Evolutionary conservation across 1,140 invertebrate genomes (phyloP).

Genomic region (Stenopsyche tienmushanensis): DNA sequence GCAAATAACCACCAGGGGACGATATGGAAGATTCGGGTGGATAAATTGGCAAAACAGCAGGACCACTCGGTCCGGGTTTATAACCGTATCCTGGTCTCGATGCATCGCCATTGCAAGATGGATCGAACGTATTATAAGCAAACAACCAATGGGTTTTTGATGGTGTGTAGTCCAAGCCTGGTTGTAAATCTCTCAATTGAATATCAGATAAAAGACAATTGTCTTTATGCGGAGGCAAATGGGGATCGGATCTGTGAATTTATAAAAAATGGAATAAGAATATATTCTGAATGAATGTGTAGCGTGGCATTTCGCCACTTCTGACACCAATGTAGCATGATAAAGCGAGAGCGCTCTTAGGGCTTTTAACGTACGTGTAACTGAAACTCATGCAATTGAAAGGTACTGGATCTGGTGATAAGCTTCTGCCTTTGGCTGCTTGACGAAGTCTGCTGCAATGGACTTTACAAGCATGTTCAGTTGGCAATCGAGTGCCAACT

Average conservation of each 20-base stretch:
- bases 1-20: neutral
- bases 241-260: slow-evolving; percentile 34
- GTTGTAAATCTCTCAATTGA: slow-evolving; percentile 65
- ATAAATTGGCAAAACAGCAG: neutral
- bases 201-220: slow-evolving; percentile 72
- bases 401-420: neutral
- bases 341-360: too few species aligned
- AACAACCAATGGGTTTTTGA: slow-evolving; percentile 64
- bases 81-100: neutral
- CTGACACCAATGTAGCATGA: neutral
- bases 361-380: slow-evolving; percentile 39
- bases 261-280: slow-evolving; percentile 2
- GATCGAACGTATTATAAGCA: slow-evolving; percentile 61
- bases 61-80: neutral
- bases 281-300: neutral
- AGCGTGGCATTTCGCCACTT: too few species aligned
- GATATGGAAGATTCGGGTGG: neutral
- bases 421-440: neutral
- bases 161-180: slow-evolving; percentile 64
- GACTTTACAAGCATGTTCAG: slow-evolving; percentile 68
- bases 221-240: slow-evolving; percentile 44
- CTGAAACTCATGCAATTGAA: slow-evolving; percentile 40
- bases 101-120: slow-evolving; percentile 47
- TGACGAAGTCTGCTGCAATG: slow-evolving; percentile 54
- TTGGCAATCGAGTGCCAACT: slow-evolving; percentile 59